Evolutionary conservation across 2,888 invertebrate species (phyloP).

Genomic region (Brachylomia viminalis): DNA sequence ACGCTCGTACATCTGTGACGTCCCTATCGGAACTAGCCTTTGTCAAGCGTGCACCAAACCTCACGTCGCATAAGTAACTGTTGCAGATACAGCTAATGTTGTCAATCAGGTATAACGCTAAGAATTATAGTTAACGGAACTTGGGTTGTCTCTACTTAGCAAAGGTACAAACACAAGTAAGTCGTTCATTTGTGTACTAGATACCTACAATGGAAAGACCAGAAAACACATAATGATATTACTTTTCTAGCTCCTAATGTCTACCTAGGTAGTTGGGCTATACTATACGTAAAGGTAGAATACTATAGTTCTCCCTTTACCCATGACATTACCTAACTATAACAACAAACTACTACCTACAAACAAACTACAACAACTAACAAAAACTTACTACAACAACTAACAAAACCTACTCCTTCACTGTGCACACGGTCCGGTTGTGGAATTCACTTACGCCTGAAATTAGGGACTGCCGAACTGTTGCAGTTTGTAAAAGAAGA

Average conservation of each 20-base stretch:
- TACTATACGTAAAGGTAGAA: neutral
- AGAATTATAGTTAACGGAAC: neutral
- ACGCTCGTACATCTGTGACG: conserved; percentile 79
- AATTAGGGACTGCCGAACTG: too few relatives aligned
- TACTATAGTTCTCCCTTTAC: neutral
- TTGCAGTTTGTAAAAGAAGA: too few relatives aligned
- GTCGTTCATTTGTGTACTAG: neutral
- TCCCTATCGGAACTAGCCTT: conserved; percentile 41
- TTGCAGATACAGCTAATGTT: neutral
- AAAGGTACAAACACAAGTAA: neutral
- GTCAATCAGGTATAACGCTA: neutral
- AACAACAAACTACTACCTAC: too few relatives aligned
- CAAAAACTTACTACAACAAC: too few relatives aligned
- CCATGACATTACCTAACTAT: neutral
- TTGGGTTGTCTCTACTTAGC: neutral
- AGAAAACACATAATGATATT: too few relatives aligned
- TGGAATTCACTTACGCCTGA: too few relatives aligned
- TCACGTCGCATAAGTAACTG: neutral
- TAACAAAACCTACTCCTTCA: too few relatives aligned
- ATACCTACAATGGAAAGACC: neutral
- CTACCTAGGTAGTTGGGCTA: too few relatives aligned
- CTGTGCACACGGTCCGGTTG: too few relatives aligned
- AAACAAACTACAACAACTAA: too few relatives aligned
- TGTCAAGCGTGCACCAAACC: conserved; percentile 25
- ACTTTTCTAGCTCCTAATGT: neutral